Conservation (phyloP, 2,888 invertebrate species). For the Eulithis prunata region DNA sequence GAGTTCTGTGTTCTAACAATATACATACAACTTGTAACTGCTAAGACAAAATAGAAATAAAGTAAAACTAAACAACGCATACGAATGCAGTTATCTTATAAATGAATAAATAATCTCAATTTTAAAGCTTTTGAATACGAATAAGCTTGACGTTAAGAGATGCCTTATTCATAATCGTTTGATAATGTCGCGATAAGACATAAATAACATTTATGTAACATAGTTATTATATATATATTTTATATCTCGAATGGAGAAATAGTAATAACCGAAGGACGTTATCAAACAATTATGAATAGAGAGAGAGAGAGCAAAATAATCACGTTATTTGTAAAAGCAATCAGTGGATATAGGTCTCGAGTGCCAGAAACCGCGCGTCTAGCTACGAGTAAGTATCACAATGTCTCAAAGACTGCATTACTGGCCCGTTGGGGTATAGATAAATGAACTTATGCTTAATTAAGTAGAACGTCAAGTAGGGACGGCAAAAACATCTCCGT, state of each 20-base stretch:
- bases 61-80: conserved; percentile 54
- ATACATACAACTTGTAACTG: conserved; percentile 60
- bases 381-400: conserved; percentile 73
- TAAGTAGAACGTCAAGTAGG: conserved; percentile 76
- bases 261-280: not conserved
- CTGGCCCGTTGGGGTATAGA: conserved; percentile 78
- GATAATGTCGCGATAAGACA: not conserved
- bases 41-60: conserved; percentile 50
- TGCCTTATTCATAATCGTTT: conserved; percentile 13
- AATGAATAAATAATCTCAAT: conserved; percentile 82
- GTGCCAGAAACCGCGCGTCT: conserved; percentile 51
- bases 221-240: not conserved
- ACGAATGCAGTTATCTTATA: conserved; percentile 63
- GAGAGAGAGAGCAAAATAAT: conserved; percentile 55
- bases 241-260: not conserved
- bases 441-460: conserved; percentile 79
- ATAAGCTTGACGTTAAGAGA: conserved; percentile 60
- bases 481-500: conserved; percentile 71
- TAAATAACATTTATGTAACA: no score
- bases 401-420: conserved; percentile 81
- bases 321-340: conserved; percentile 28
- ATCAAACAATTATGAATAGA: not conserved
- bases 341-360: conserved; percentile 27
- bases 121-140: conserved; percentile 79
- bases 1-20: conserved; percentile 41